Conservation (phyloP, 2,797 vertebrate species). For the Notolepis coatsorum region DNA sequence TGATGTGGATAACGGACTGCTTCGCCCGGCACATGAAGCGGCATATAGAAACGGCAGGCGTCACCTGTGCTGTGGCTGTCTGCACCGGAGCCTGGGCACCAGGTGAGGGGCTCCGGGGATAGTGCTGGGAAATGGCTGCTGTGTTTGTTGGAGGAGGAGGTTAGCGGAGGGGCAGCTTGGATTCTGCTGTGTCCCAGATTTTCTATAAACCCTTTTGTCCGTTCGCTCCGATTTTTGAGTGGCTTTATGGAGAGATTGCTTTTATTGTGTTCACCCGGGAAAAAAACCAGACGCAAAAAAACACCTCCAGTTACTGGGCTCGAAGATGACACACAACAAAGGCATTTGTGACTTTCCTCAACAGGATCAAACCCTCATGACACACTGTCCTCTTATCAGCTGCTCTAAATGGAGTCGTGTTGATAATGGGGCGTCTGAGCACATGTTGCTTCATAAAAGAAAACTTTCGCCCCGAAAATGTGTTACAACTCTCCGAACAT, state of each 20-base stretch:
- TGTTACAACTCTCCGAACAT: slow-evolving; percentile 13
- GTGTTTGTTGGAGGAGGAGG: slow-evolving; percentile 73
- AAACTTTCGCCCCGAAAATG: slow-evolving; percentile 42
- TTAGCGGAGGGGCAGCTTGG: slow-evolving; percentile 73
- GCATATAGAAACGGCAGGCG: slow-evolving; percentile 50
- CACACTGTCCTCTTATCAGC: slow-evolving; percentile 51
- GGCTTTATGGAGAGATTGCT: slow-evolving; percentile 78
- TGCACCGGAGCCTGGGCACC: slow-evolving; percentile 62
- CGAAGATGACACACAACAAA: slow-evolving; percentile 72
- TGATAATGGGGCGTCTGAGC: slow-evolving; percentile 56
- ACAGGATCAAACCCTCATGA: slow-evolving; percentile 45
- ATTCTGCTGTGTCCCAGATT: slow-evolving; percentile 77
- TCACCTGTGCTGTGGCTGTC: slow-evolving; percentile 64
- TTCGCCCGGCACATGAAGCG: slow-evolving; percentile 24
- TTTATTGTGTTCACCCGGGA: slow-evolving; percentile 76
- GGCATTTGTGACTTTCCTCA: slow-evolving; percentile 63
- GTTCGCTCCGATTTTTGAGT: slow-evolving; percentile 75
- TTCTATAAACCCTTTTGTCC: slow-evolving; percentile 75
- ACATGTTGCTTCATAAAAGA: slow-evolving; percentile 54
- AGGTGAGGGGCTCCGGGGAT: slow-evolving; percentile 54
- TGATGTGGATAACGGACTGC: slow-evolving; percentile 11
- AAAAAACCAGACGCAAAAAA: slow-evolving; percentile 74
- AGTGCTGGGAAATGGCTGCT: slow-evolving; percentile 72
- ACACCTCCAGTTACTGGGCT: slow-evolving; percentile 67
- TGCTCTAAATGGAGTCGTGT: slow-evolving; percentile 61